These are phyloP conservation scores for Epinotia nisella DNA, from an alignment of 2,888 invertebrate species.

Conservation along the genomic window DNA sequence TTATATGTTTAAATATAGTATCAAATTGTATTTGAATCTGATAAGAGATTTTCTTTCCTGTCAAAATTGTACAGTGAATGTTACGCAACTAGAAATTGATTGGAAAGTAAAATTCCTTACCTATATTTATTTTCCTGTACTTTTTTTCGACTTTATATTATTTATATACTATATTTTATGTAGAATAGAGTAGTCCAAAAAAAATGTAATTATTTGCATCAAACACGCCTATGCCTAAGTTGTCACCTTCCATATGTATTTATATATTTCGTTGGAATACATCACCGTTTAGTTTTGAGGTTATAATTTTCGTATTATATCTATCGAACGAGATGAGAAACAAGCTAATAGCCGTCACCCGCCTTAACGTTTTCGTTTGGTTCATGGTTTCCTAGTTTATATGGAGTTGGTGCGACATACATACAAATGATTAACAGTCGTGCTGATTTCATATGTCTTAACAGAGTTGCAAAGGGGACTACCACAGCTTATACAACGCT, in stretches of 20 bases:
- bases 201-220: background rate
- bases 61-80: background rate
- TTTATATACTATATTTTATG: background rate
- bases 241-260: conserved; percentile 1
- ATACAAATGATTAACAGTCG: background rate
- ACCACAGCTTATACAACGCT: background rate
- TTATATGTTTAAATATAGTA: conserved; percentile 45
- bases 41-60: conserved; percentile 1
- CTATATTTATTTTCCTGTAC: background rate
- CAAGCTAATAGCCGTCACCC: conserved; percentile 44
- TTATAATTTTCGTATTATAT: conserved; percentile 43
- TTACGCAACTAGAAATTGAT: background rate
- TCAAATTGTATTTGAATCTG: conserved; percentile 45
- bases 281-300: conserved; percentile 22
- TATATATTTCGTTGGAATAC: conserved; percentile 5
- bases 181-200: background rate
- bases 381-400: conserved; percentile 33
- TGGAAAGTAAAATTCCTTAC: background rate
- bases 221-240: background rate
- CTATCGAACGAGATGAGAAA: conserved; percentile 60
- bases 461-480: background rate
- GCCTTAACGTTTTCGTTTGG: conserved; percentile 41
- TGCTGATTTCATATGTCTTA: conserved; percentile 7
- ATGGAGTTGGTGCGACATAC: conserved; percentile 5
- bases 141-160: background rate